Evolutionary conservation across 1,140 invertebrate species (phyloP).

Genomic region (Ceratina calcarata): DNA sequence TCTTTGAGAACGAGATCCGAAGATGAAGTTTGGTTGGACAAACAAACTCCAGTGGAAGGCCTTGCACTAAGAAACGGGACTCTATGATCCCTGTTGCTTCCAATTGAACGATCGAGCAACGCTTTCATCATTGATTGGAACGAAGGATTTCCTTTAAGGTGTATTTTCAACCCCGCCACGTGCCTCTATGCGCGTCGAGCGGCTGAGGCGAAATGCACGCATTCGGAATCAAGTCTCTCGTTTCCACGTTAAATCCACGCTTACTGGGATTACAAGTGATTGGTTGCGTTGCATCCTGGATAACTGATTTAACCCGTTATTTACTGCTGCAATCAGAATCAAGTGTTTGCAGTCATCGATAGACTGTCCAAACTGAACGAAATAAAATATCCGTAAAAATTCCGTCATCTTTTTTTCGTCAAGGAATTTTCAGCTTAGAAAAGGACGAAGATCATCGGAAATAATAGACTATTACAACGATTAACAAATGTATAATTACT

Average conservation of each 20-base stretch:
- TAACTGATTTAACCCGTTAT: no score
- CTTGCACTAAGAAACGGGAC: not conserved
- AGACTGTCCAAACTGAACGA: no score
- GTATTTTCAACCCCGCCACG: not conserved
- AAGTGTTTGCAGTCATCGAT: no score
- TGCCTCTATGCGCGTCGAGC: conserved; percentile 1
- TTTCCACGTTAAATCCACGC: not conserved
- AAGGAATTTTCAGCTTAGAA: no score
- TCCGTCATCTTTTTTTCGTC: no score
- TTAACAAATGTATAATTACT: no score
- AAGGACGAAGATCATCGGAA: no score
- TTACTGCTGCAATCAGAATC: no score
- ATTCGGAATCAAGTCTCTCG: not conserved
- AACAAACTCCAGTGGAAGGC: not conserved
- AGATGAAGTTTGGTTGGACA: not conserved
- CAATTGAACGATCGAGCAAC: conserved; percentile 24
- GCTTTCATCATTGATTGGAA: conserved; percentile 38
- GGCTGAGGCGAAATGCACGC: not conserved
- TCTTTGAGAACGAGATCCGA: not conserved
- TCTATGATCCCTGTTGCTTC: conserved; percentile 18
- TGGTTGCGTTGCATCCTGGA: no score
- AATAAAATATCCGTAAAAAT: no score
- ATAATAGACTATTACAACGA: no score
- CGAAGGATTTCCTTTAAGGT: conserved; percentile 15
- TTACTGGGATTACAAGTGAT: no score